These are phyloP conservation scores for Jordanella pulchra DNA, from an alignment of 2,797 vertebrate species.

Conservation along the genomic window DNA sequence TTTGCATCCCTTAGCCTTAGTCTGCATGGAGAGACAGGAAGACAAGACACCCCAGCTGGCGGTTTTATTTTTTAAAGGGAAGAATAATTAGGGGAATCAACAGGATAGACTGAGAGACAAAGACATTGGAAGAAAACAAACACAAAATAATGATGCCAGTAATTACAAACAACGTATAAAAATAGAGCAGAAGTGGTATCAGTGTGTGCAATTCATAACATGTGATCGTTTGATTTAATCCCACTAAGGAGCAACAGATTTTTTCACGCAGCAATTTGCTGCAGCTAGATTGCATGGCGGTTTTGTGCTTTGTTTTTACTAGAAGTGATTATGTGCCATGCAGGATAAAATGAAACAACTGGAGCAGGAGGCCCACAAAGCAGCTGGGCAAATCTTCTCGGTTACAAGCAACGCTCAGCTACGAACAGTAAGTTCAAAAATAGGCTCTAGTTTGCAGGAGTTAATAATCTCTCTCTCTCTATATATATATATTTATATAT, in stretches of 20 bases:
- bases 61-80: too few species aligned
- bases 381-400: slow-evolving; percentile 88
- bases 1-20: too few species aligned
- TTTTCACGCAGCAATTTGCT: background rate
- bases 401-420: slow-evolving; percentile 89
- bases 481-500: too few species aligned
- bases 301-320: background rate
- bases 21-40: too few species aligned
- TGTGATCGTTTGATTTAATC: background rate
- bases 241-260: background rate
- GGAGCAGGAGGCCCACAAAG: slow-evolving; percentile 87
- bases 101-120: too few species aligned
- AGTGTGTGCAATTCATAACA: background rate
- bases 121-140: too few species aligned
- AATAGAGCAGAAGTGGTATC: too few species aligned
- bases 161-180: too few species aligned
- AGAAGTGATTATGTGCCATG: background rate
- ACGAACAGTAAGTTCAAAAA: slow-evolving; percentile 76
- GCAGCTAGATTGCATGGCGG: background rate
- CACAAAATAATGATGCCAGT: too few species aligned
- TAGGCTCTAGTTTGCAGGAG: background rate
- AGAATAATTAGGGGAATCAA: too few species aligned
- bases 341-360: slow-evolving; percentile 87
- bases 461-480: too few species aligned
- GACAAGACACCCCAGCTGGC: too few species aligned